A percentile compares a stretch with the other conserved stretches of the same genome.
Evolutionary conservation across 2,888 invertebrate genomes (phyloP).

Genomic region (Lypha dubia): DNA sequence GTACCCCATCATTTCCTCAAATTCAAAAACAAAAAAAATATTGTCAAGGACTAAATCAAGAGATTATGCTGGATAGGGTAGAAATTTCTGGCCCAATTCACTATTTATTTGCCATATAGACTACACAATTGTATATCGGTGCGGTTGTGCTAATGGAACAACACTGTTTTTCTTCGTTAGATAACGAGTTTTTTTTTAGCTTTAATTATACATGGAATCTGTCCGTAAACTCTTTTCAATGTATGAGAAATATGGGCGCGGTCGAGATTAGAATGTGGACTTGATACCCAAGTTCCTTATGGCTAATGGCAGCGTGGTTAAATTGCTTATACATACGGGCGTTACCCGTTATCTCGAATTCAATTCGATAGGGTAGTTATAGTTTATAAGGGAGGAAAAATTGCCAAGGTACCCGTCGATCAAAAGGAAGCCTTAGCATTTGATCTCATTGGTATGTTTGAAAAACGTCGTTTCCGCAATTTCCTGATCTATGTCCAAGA

Average conservation of each 20-base stretch:
- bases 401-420: slow-evolving; percentile 98
- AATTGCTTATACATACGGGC: slow-evolving; percentile 98
- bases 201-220: no score
- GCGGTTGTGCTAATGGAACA: no score
- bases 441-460: slow-evolving; percentile 96
- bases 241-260: slow-evolving; percentile 91
- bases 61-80: no score
- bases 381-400: slow-evolving; percentile 99
- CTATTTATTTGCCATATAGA: no score
- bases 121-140: no score
- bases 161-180: no score
- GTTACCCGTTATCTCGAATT: slow-evolving; percentile 99
- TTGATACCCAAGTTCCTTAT: slow-evolving; percentile 99
- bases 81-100: no score
- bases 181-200: no score
- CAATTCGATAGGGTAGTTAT: slow-evolving; percentile 99
- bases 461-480: slow-evolving; percentile 98
- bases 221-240: no score
- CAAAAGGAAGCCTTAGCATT: slow-evolving; percentile 98
- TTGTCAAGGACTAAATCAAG: no score
- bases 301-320: slow-evolving; percentile 99
- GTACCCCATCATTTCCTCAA: no score
- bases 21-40: no score
- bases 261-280: slow-evolving; percentile 99
- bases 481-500: slow-evolving; percentile 98